A percentile compares a stretch with the other conserved stretches of the same genome.
Conservation (phyloP, 1,140 invertebrate species). For the Drosophila yakuba region DNA sequence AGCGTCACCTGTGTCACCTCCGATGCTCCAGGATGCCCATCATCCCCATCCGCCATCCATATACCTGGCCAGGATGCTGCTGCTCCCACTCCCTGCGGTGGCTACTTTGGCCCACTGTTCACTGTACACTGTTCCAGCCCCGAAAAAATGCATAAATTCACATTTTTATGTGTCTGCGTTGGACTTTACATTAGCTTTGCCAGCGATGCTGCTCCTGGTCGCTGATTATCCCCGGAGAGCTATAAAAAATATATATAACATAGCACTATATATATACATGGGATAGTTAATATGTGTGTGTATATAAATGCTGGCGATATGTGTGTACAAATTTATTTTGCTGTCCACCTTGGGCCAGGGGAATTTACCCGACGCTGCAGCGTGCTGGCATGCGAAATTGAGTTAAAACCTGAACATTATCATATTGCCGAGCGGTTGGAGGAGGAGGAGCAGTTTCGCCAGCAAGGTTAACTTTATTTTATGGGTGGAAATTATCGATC, state of each 20-base stretch:
- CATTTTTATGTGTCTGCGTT: slow-evolving; percentile 80
- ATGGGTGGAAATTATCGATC: slow-evolving; percentile 50
- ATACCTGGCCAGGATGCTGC: slow-evolving; percentile 19
- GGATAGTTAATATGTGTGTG: slow-evolving; percentile 33
- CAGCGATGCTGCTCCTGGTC: slow-evolving; percentile 22
- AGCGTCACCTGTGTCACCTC: slow-evolving; percentile 78
- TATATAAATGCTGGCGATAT: slow-evolving; percentile 26
- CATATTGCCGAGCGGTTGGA: slow-evolving; percentile 8
- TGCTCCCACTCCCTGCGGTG: slow-evolving; percentile 45
- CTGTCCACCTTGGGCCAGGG: slow-evolving; percentile 48
- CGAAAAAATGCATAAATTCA: slow-evolving; percentile 75
- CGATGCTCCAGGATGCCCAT: slow-evolving; percentile 5
- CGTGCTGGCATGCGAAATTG: slow-evolving; percentile 39
- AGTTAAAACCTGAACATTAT: slow-evolving; percentile 60
- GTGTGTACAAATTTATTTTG: slow-evolving; percentile 67
- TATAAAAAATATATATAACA: slow-evolving; percentile 70
- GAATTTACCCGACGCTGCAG: slow-evolving; percentile 32
- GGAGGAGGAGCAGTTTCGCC: background rate
- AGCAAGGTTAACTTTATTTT: slow-evolving; percentile 43
- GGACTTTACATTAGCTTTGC: slow-evolving; percentile 77
- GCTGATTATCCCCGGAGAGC: slow-evolving; percentile 76
- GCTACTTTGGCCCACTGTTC: slow-evolving; percentile 49
- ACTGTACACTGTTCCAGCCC: slow-evolving; percentile 19
- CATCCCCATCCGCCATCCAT: background rate
- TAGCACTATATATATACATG: slow-evolving; percentile 34